Evolutionary conservation across 64 coral and sea anemone genomes (phyloP).

Genomic region (Catalaphyllia jardinei): DNA sequence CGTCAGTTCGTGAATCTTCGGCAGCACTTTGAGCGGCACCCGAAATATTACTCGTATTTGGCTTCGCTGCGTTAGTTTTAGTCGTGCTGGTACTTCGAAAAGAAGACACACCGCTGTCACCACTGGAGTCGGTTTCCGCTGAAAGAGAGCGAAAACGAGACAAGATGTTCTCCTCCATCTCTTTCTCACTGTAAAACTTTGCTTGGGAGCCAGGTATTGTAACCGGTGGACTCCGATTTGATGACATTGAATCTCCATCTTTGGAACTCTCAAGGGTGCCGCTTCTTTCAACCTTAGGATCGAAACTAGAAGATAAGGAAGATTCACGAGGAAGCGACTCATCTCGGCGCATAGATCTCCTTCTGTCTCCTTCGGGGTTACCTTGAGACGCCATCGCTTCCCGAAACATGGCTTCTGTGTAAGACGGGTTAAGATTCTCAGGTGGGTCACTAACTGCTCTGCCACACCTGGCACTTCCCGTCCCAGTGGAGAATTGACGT

Average conservation of each 20-base stretch:
- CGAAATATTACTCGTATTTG: neutral
- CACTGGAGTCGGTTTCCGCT: neutral
- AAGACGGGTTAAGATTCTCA: neutral
- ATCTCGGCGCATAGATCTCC: neutral
- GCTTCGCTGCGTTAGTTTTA: neutral
- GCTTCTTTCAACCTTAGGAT: neutral
- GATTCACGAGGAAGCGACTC: neutral
- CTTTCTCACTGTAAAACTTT: neutral
- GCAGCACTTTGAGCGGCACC: neutral
- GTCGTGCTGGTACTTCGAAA: neutral
- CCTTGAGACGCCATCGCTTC: neutral
- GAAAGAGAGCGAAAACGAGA: neutral
- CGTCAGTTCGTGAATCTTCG: neutral
- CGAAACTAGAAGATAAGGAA: neutral
- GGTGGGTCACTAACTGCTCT: conserved; percentile 6
- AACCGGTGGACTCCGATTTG: neutral
- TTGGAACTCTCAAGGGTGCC: neutral
- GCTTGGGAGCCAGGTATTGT: neutral
- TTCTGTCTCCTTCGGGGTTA: neutral
- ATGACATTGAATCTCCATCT: neutral
- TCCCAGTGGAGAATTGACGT: neutral
- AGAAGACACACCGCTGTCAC: conserved; percentile 18
- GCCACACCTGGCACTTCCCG: neutral
- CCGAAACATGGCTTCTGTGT: conserved; percentile 21
- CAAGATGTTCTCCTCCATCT: too few relatives aligned